Evolutionary conservation across 2,888 invertebrate species (phyloP).

Genomic region (Lasioglossum oenotherae): DNA sequence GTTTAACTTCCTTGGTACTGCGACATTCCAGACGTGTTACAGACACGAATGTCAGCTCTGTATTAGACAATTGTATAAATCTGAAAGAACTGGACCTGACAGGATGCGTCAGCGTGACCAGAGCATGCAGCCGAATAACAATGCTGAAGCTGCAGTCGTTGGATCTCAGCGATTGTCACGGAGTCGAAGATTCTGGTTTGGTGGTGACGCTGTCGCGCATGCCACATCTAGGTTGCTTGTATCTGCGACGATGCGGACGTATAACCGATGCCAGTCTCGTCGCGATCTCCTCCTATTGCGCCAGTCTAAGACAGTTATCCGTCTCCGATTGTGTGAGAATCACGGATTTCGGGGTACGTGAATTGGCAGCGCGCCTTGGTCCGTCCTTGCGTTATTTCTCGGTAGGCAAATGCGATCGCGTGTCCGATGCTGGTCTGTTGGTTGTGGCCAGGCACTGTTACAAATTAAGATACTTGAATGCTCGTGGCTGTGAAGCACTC

Average conservation of each 20-base stretch:
- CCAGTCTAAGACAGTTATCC: constrained; percentile 92
- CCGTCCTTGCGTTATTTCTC: constrained; percentile 96
- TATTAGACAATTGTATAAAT: constrained; percentile 78
- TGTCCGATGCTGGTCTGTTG: constrained; percentile 95
- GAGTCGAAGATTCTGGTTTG: constrained; percentile 93
- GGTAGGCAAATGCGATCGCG: constrained; percentile 96
- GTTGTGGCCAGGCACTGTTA: constrained; percentile 95
- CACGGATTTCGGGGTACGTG: constrained; percentile 96
- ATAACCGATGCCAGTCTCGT: constrained; percentile 97
- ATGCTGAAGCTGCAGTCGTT: constrained; percentile 92
- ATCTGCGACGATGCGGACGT: constrained; percentile 94
- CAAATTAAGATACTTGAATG: constrained; percentile 95
- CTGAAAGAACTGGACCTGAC: constrained; percentile 78
- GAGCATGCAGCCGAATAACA: constrained; percentile 74
- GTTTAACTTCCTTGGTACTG: constrained; percentile 83
- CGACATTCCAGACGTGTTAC: constrained; percentile 77
- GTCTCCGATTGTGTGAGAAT: constrained; percentile 96
- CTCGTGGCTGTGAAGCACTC: constrained; percentile 96
- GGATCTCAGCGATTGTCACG: constrained; percentile 95
- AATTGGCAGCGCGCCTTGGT: constrained; percentile 93
- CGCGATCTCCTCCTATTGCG: constrained; percentile 95
- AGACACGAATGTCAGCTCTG: constrained; percentile 75
- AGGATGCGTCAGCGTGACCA: constrained; percentile 76
- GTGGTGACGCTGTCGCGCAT: constrained; percentile 94
- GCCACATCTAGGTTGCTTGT: constrained; percentile 94